phyloP scores from a whole-genome alignment of 2,113 vertebrate genomes.

The Accipiter cooperii region DNA sequence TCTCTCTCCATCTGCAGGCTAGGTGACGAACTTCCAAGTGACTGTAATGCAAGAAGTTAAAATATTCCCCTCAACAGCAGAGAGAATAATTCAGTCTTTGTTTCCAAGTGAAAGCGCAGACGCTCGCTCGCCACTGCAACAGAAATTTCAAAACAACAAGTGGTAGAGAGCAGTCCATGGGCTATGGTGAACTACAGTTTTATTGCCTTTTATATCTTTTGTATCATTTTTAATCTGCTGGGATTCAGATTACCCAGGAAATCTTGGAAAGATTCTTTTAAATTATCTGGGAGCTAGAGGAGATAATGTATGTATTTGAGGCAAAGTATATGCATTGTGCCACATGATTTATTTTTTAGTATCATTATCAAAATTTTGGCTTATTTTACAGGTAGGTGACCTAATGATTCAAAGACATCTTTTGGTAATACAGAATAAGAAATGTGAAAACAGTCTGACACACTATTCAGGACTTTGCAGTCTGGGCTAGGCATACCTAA shows the following conservation, averaged over 20 bases:
- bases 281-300: background rate
- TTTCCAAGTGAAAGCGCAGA: background rate
- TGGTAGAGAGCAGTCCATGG: background rate
- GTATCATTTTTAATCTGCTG: background rate
- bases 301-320: background rate
- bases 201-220: background rate
- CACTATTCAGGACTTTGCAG: background rate
- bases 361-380: background rate
- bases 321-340: background rate
- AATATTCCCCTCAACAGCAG: background rate
- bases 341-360: background rate
- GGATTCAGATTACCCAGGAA: background rate
- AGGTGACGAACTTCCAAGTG: background rate
- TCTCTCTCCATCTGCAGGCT: background rate
- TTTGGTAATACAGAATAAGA: background rate
- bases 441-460: background rate
- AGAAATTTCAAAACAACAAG: background rate
- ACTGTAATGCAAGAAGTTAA: background rate
- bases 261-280: background rate
- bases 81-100: background rate
- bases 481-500: background rate
- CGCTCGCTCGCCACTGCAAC: rapidly evolving
- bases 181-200: background rate
- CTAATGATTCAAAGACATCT: background rate
- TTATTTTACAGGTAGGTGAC: background rate